Evolutionary conservation across 2,888 invertebrate genomes (phyloP).

Genomic region (Folsomia manolachei): DNA sequence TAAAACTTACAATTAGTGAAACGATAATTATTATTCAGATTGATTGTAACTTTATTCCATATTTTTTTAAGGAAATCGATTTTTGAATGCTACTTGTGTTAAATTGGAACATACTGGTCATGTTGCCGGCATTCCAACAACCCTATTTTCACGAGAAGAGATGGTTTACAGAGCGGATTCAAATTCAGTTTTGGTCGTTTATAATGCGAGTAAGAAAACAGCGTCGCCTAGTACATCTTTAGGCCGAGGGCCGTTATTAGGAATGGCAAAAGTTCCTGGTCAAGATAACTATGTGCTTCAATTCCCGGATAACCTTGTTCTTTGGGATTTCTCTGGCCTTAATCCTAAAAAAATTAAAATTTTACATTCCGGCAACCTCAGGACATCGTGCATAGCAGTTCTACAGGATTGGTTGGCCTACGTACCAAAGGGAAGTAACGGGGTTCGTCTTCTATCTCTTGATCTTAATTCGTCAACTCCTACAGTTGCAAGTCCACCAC

Average conservation of each 20-base stretch:
- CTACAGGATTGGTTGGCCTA: conserved; percentile 42
- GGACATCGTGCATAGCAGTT: conserved; percentile 38
- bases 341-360: conserved; percentile 40
- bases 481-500: conserved; percentile 18
- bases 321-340: conserved; percentile 42
- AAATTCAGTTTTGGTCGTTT: conserved; percentile 44
- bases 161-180: conserved; percentile 47
- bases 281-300: conserved; percentile 38
- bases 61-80: conserved; percentile 49
- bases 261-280: conserved; percentile 30
- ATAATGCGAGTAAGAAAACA: conserved; percentile 49
- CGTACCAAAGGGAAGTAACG: conserved; percentile 40
- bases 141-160: conserved; percentile 37
- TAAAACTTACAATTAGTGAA: too few relatives aligned
- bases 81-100: conserved; percentile 48
- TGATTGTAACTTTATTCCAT: conserved; percentile 23
- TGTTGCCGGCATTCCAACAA: conserved; percentile 45
- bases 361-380: conserved; percentile 38
- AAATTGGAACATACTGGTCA: conserved; percentile 44
- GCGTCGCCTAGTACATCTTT: conserved; percentile 47
- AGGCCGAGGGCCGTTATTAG: conserved; percentile 45
- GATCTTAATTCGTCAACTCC: conserved; percentile 16
- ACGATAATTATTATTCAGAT: not conserved
- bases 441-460: conserved; percentile 42
- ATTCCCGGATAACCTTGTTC: conserved; percentile 42